These are phyloP conservation scores for Polypterus senegalus DNA, from an alignment of 2,113 vertebrate species.

Conservation along the genomic window DNA sequence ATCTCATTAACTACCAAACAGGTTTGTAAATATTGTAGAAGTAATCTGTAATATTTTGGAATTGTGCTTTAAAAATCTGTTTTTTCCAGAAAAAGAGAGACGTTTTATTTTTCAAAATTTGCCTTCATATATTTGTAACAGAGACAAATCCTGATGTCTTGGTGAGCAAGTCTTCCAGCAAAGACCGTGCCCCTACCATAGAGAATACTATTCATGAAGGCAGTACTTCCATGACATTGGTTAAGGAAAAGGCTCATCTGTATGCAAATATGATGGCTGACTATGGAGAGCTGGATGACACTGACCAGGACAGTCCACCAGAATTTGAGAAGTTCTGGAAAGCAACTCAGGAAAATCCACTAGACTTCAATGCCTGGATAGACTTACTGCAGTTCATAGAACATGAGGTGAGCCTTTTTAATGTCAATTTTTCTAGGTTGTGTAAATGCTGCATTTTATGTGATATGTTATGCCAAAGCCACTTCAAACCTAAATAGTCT, in stretches of 20 bases:
- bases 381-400: conserved; percentile 69
- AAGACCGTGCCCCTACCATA: not conserved
- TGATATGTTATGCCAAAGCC: too few species aligned
- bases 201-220: not conserved
- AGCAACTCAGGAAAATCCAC: conserved; percentile 44
- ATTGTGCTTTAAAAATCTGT: too few species aligned
- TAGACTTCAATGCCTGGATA: conserved; percentile 62
- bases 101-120: too few species aligned
- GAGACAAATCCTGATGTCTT: too few species aligned
- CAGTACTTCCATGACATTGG: not conserved
- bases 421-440: not conserved
- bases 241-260: conserved; percentile 9
- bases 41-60: too few species aligned
- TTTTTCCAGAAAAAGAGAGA: too few species aligned
- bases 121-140: too few species aligned
- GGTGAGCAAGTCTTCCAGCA: not conserved
- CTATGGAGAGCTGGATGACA: conserved; percentile 25
- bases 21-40: too few species aligned
- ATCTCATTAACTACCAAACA: too few species aligned
- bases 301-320: conserved; percentile 29
- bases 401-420: conserved; percentile 47
- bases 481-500: too few species aligned
- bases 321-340: conserved; percentile 62
- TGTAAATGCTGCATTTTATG: too few species aligned
- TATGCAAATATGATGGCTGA: conserved; percentile 22